Percentiles rank a stretch among this genome's conserved stretches.
Conservation (phyloP, 2,797 vertebrate genomes). For the Pipistrellus kuhlii region DNA sequence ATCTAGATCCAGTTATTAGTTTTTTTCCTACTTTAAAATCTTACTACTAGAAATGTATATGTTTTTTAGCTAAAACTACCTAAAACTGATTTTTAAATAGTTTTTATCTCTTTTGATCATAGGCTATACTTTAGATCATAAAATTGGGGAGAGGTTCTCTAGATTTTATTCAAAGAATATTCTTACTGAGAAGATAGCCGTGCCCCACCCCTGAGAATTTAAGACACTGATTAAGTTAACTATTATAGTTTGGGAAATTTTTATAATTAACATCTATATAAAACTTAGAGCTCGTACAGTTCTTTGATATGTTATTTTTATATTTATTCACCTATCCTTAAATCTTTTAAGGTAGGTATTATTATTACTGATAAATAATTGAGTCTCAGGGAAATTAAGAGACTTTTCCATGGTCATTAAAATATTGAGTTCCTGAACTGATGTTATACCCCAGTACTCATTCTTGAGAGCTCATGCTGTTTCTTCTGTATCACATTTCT, state of each 20-base stretch:
- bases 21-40: constrained; percentile 53
- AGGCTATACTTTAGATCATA: not conserved
- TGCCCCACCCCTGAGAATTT: not conserved
- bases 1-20: constrained; percentile 1
- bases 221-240: not conserved
- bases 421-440: not conserved
- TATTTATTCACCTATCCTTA: not conserved
- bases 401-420: constrained; percentile 33
- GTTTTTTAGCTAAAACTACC: constrained; percentile 42
- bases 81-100: not conserved
- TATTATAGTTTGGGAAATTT: constrained; percentile 50
- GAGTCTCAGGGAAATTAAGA: not conserved
- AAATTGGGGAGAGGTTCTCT: not conserved
- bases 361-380: not conserved
- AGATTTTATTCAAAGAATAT: constrained; percentile 40
- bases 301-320: constrained; percentile 10
- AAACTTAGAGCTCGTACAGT: not conserved
- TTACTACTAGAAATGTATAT: constrained; percentile 38
- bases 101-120: not conserved
- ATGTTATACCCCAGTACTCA: not conserved
- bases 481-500: not conserved
- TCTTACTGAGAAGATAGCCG: not conserved
- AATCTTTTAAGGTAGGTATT: not conserved
- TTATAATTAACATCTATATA: constrained; percentile 39
- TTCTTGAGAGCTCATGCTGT: not conserved